These are phyloP conservation scores for Nomada fabriciana DNA, from an alignment of 2,888 invertebrate species.

Conservation along the genomic window DNA sequence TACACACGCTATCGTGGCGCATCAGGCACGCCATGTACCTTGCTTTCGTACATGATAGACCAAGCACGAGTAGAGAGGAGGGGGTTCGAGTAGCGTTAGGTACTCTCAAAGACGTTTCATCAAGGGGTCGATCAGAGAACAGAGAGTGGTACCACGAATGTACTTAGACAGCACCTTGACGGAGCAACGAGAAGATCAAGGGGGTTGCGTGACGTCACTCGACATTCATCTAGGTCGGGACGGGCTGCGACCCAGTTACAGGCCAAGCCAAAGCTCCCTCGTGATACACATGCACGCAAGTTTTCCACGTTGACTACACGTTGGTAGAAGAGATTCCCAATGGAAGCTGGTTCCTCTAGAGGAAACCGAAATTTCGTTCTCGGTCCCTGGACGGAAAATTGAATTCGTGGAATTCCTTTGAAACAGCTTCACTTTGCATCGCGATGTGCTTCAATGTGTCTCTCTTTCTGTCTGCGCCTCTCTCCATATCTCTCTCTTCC, in stretches of 20 bases:
- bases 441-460: background rate
- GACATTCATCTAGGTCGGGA: slow-evolving; percentile 80
- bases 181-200: slow-evolving; percentile 51
- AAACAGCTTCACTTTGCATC: slow-evolving; percentile 16
- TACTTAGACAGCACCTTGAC: slow-evolving; percentile 51
- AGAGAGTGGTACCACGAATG: slow-evolving; percentile 17
- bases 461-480: background rate
- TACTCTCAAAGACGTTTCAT: slow-evolving; percentile 16
- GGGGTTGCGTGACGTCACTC: slow-evolving; percentile 76
- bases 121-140: slow-evolving; percentile 5
- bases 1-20: background rate
- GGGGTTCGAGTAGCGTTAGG: background rate
- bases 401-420: slow-evolving; percentile 48
- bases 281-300: slow-evolving; percentile 70
- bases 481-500: background rate
- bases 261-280: slow-evolving; percentile 36
- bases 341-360: background rate
- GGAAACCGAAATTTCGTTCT: slow-evolving; percentile 37
- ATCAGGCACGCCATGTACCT: slow-evolving; percentile 13
- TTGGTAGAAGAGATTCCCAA: background rate
- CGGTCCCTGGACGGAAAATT: slow-evolving; percentile 30
- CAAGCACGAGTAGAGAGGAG: background rate
- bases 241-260: slow-evolving; percentile 78
- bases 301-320: slow-evolving; percentile 54
- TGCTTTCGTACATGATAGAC: background rate